Evolutionary conservation across 2,888 invertebrate species (phyloP).

Genomic region (Marasmarcha lunaedactyla): DNA sequence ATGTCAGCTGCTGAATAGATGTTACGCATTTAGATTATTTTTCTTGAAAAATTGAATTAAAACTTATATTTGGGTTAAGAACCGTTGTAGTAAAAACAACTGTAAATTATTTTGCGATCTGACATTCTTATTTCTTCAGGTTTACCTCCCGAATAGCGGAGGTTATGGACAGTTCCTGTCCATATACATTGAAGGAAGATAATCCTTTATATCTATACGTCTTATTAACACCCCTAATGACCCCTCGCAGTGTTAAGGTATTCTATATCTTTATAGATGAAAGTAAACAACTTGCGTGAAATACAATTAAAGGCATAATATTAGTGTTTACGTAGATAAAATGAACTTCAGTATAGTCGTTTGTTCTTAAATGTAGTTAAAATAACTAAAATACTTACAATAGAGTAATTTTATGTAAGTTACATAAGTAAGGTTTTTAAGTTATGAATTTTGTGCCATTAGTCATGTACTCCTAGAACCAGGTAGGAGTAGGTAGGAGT

Average conservation of each 20-base stretch:
- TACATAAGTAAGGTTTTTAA: no score
- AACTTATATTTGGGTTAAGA: conserved; percentile 33
- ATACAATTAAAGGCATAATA: conserved; percentile 53
- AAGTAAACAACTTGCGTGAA: no score
- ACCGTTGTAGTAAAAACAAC: conserved; percentile 22
- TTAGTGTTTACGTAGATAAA: conserved; percentile 13
- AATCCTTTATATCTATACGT: conserved; percentile 41
- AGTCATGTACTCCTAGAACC: no score
- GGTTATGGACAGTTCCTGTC: conserved; percentile 62
- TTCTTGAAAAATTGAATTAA: conserved; percentile 57
- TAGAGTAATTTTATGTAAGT: no score
- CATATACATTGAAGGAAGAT: conserved; percentile 52
- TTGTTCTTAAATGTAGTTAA: no score
- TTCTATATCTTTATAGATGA: not conserved
- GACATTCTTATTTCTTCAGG: conserved; percentile 46
- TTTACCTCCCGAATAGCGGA: conserved; percentile 49
- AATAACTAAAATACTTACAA: no score
- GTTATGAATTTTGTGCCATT: no score
- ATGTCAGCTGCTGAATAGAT: conserved; percentile 67
- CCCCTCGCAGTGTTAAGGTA: conserved; percentile 38
- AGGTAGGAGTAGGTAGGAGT: no score
- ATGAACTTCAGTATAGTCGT: no score
- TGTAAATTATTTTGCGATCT: conserved; percentile 23
- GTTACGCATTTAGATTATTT: conserved; percentile 57
- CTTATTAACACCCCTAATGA: conserved; percentile 56